These are phyloP conservation scores for Callipepla squamata DNA, from an alignment of 2,113 vertebrate genomes.

Conservation along the genomic window DNA sequence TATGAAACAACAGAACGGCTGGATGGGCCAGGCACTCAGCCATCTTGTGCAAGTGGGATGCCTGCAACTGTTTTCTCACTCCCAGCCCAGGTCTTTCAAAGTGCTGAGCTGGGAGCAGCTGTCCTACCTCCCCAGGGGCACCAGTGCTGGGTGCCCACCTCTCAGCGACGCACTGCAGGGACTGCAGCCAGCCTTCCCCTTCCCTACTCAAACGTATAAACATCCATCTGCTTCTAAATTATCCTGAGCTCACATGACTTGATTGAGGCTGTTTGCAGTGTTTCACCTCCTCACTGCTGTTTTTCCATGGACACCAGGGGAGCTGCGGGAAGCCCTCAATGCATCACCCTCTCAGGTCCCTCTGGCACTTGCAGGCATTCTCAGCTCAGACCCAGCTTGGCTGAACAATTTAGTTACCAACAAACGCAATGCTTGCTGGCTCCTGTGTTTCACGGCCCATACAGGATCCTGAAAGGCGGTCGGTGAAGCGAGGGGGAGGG, in stretches of 20 bases:
- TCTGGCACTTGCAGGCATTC: not conserved
- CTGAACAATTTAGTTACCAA: rapidly evolving
- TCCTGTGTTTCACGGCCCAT: not conserved
- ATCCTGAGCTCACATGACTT: not conserved
- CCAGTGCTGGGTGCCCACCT: not conserved
- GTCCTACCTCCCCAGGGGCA: not conserved
- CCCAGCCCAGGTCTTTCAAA: not conserved
- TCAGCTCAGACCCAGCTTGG: rapidly evolving
- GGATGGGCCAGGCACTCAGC: not conserved
- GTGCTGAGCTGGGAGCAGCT: not conserved
- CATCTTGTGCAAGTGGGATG: conserved; percentile 23
- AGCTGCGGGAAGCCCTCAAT: not conserved
- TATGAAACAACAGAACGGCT: not conserved
- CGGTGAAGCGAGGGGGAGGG: not conserved
- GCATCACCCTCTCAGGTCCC: not conserved
- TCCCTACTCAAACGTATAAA: not conserved
- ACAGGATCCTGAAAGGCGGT: not conserved
- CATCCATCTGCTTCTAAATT: conserved; percentile 6
- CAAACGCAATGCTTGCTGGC: rapidly evolving
- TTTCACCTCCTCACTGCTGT: not conserved
- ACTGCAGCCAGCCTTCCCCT: not conserved
- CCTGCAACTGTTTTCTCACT: not conserved
- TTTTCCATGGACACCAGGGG: rapidly evolving
- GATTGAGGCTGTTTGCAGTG: not conserved
- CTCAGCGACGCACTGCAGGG: too few relatives aligned